Evolutionary conservation across 2,797 vertebrate species (phyloP).

Genomic region (Anas georgica): DNA sequence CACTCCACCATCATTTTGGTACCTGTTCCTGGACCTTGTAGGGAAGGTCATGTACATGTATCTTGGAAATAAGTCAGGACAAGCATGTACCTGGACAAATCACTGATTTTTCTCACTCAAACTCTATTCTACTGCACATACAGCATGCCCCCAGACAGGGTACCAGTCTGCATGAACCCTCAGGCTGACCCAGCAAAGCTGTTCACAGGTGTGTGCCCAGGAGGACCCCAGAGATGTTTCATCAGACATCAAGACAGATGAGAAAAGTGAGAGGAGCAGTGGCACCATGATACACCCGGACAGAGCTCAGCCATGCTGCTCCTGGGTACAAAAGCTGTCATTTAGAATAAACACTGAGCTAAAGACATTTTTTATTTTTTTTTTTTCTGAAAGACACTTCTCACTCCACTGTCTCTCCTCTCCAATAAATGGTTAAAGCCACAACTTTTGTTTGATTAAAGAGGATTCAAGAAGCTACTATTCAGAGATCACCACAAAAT

Average conservation of each 20-base stretch:
- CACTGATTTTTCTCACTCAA: not conserved
- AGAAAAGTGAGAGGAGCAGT: not conserved
- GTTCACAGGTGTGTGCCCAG: not conserved
- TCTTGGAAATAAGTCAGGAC: not conserved
- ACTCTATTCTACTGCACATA: not conserved
- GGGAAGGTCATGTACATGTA: not conserved
- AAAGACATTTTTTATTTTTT: not conserved
- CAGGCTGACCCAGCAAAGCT: not conserved
- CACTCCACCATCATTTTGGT: not conserved
- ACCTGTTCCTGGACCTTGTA: not conserved
- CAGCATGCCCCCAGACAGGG: accelerated
- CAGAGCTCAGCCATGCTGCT: not conserved
- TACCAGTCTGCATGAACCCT: not conserved
- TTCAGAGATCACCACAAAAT: not conserved
- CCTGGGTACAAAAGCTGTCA: not conserved
- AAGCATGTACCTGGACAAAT: not conserved
- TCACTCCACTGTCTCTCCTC: not conserved
- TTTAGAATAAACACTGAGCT: not conserved
- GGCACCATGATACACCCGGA: accelerated
- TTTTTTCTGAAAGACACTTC: not conserved
- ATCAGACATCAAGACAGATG: no score
- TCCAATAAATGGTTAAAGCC: not conserved
- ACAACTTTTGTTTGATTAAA: not conserved
- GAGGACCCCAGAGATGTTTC: not conserved
- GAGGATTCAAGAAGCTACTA: not conserved